Percentiles rank a stretch among this genome's conserved stretches.
These are phyloP conservation scores for Sapajus apella DNA, from an alignment of 2,113 vertebrate genomes.

Conservation along the genomic window DNA sequence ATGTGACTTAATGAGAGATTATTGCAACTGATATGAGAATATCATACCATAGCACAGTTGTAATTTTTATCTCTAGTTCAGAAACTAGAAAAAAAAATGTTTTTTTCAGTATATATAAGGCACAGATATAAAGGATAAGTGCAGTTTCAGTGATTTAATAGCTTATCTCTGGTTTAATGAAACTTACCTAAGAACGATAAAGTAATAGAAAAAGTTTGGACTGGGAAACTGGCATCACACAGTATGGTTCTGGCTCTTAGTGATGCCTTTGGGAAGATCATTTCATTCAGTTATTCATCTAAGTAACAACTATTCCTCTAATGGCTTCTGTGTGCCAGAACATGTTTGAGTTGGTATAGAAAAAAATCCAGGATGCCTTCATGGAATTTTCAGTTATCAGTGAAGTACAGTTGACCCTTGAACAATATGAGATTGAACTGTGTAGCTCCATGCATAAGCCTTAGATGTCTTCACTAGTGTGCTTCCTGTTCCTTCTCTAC, in stretches of 20 bases:
- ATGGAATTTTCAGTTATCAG: not conserved
- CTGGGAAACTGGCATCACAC: accelerated
- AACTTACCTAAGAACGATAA: not conserved
- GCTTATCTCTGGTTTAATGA: not conserved
- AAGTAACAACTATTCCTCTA: not conserved
- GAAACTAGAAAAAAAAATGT: not conserved
- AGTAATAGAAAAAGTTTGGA: not conserved
- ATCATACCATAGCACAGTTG: not conserved
- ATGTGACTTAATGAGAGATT: conserved; percentile 41
- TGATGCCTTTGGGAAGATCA: not conserved
- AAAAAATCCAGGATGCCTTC: not conserved
- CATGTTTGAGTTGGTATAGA: not conserved
- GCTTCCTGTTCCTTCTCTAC: not conserved
- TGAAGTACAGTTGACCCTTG: not conserved
- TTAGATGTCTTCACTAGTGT: not conserved
- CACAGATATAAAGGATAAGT: not conserved
- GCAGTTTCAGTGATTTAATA: not conserved
- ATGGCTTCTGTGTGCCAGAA: not conserved
- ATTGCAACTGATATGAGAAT: not conserved
- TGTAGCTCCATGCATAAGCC: not conserved
- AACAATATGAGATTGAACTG: not conserved
- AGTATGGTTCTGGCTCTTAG: not conserved
- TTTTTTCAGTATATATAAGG: not conserved
- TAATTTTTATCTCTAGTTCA: conserved; percentile 18
- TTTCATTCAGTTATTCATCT: not conserved